A percentile compares a stretch with the other conserved stretches of the same genome.
Evolutionary conservation across 1,140 invertebrate species (phyloP).

Genomic region (Apis florea): DNA sequence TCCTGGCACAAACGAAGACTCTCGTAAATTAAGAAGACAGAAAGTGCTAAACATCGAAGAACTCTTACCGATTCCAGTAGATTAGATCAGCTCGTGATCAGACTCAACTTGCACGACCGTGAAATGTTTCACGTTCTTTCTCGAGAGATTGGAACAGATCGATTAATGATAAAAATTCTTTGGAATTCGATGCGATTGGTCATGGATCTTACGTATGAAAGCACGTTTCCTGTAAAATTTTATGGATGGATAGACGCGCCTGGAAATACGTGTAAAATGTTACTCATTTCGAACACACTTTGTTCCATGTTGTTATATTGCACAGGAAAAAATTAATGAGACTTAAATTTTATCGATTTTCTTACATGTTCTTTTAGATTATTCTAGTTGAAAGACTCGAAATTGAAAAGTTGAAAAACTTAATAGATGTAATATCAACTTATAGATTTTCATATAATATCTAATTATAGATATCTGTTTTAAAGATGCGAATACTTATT

Average conservation of each 20-base stretch:
- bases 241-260: not conserved
- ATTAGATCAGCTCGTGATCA: slow-evolving; percentile 43
- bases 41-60: too few species aligned
- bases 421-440: too few species aligned
- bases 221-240: not conserved
- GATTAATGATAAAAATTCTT: slow-evolving; percentile 39
- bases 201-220: not conserved
- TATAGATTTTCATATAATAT: too few species aligned
- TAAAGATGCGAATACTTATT: too few species aligned
- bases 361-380: too few species aligned
- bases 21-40: slow-evolving; percentile 4
- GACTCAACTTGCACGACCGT: slow-evolving; percentile 10
- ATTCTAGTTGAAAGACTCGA: too few species aligned
- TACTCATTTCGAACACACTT: not conserved
- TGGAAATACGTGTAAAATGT: not conserved
- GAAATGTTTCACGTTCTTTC: slow-evolving; percentile 19
- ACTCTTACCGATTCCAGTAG: slow-evolving; percentile 22
- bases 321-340: too few species aligned
- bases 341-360: too few species aligned
- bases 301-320: not conserved
- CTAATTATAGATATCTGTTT: too few species aligned
- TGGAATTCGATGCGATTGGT: slow-evolving; percentile 1
- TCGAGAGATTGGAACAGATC: slow-evolving; percentile 18
- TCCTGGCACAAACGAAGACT: too few species aligned
- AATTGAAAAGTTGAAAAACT: too few species aligned